These are phyloP conservation scores for Lepidurus packardi DNA, from an alignment of 1,140 invertebrate genomes.

Conservation along the genomic window DNA sequence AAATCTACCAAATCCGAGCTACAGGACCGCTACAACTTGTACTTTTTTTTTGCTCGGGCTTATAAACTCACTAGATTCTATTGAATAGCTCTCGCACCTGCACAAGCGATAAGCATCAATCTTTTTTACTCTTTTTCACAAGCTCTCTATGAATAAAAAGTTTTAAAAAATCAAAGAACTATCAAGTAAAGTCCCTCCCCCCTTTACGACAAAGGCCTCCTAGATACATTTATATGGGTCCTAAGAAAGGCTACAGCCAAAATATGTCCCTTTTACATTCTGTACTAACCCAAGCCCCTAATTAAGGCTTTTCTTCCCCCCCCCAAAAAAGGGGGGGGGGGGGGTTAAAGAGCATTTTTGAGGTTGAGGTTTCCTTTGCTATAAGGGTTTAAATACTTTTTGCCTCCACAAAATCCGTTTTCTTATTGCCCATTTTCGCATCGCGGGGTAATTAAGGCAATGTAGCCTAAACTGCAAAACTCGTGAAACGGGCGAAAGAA, in stretches of 20 bases:
- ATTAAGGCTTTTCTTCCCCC: not conserved
- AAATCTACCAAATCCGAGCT: not conserved
- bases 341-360: no score
- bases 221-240: slow-evolving; percentile 20
- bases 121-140: not conserved
- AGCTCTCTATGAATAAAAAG: not conserved
- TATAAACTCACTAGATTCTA: not conserved
- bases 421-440: no score
- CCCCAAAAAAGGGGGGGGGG: no score
- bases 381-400: no score
- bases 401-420: no score
- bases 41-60: not conserved
- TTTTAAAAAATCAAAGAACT: not conserved
- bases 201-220: slow-evolving; percentile 7
- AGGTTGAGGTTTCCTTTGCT: no score
- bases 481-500: no score
- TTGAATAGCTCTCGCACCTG: slow-evolving; percentile 12
- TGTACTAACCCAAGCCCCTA: not conserved
- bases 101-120: slow-evolving; percentile 2
- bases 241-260: not conserved
- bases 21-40: not conserved
- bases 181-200: not conserved
- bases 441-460: no score
- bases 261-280: not conserved
- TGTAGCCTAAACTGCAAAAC: no score